Percentiles rank a stretch among this genome's conserved stretches.
phyloP scores from a whole-genome alignment of 2,888 invertebrate species.

The Nephrotoma guestfalica region DNA sequence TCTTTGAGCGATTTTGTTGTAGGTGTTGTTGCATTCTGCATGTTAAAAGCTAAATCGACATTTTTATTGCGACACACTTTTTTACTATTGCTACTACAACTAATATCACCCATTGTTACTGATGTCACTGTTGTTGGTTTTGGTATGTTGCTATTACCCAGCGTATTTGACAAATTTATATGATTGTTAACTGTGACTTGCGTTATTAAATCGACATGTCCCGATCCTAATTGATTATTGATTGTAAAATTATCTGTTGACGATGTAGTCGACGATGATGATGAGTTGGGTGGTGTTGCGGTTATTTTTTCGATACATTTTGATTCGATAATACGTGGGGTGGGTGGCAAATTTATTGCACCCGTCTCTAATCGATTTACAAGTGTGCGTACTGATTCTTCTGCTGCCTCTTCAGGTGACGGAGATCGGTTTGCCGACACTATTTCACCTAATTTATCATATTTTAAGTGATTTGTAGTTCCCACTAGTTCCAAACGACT shows the following conservation, averaged over 20 bases:
- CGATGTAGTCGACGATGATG: background rate
- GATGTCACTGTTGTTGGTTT: constrained; percentile 8
- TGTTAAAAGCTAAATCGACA: constrained; percentile 31
- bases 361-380: constrained; percentile 29
- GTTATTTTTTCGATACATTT: constrained; percentile 19
- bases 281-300: constrained; percentile 4
- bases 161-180: constrained; percentile 21
- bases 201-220: constrained; percentile 16
- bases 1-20: background rate
- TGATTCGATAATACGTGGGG: constrained; percentile 20
- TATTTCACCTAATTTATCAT: background rate
- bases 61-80: constrained; percentile 33
- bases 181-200: constrained; percentile 33
- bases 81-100: constrained; percentile 5
- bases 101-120: background rate
- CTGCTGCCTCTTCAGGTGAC: constrained; percentile 12
- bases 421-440: constrained; percentile 4
- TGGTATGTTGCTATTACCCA: background rate
- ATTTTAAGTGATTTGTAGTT: constrained; percentile 34
- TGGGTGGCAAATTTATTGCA: constrained; percentile 15
- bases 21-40: constrained; percentile 13
- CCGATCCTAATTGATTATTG: constrained; percentile 33
- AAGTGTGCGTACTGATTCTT: constrained; percentile 25
- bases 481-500: constrained; percentile 68
- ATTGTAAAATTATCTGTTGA: constrained; percentile 24